phyloP scores from a whole-genome alignment of 2,797 vertebrate species.

The Syndactyla subalaris region DNA sequence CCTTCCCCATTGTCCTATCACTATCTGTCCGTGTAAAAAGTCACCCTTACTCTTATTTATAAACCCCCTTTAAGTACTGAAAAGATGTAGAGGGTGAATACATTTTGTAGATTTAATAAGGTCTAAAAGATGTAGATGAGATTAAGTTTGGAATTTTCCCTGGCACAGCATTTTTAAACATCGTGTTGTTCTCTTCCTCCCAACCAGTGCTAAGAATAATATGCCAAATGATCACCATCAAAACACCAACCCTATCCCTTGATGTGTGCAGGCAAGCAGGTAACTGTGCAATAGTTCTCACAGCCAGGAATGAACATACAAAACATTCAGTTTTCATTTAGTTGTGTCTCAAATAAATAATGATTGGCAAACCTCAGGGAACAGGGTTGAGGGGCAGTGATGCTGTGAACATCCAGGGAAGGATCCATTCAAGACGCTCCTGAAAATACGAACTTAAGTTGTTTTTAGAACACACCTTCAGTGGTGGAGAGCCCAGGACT shows the following conservation, averaged over 20 bases:
- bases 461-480: not conserved
- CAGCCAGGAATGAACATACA: accelerated
- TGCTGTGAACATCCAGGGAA: not conserved
- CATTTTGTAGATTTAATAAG: not conserved
- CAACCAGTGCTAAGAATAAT: not conserved
- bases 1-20: not conserved
- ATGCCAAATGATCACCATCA: not conserved
- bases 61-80: not conserved
- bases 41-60: not conserved
- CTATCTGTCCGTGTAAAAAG: not conserved
- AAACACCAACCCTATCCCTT: not conserved
- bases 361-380: not conserved
- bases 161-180: not conserved
- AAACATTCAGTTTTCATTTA: not conserved
- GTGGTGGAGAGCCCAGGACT: not conserved
- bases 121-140: not conserved
- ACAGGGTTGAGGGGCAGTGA: not conserved
- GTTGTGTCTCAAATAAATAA: not conserved
- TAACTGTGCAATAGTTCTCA: not conserved
- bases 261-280: not conserved
- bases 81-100: not conserved
- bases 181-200: not conserved
- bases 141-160: not conserved
- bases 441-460: not conserved
- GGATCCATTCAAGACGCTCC: not conserved